Conservation (phyloP, 2,797 vertebrate genomes). For the Pterois miles region DNA sequence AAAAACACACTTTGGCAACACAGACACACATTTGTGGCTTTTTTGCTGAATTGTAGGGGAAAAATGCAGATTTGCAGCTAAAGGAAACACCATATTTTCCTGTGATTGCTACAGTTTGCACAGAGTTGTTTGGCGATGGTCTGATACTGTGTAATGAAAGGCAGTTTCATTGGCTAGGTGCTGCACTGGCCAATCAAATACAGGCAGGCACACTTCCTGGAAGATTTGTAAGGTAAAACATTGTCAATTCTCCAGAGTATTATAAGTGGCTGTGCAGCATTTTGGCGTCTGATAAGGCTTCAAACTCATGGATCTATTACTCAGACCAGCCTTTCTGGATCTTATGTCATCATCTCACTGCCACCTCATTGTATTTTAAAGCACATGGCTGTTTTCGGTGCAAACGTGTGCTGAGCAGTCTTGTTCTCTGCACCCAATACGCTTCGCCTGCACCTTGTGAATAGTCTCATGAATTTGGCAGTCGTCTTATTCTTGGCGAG, state of each 20-base stretch:
- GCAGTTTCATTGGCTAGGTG: neutral
- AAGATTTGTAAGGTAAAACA: neutral
- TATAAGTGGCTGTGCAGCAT: neutral
- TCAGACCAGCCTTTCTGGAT: neutral
- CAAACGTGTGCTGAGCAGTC: conserved; percentile 7
- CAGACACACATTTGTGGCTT: neutral
- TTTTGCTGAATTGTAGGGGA: neutral
- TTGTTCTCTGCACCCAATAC: neutral
- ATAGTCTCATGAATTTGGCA: conserved; percentile 3
- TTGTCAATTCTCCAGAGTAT: neutral
- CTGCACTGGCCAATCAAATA: neutral
- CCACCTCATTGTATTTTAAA: neutral
- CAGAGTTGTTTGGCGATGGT: neutral
- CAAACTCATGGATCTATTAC: neutral
- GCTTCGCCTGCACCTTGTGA: conserved; percentile 14
- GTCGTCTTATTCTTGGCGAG: neutral
- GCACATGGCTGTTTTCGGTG: neutral
- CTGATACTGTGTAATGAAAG: neutral
- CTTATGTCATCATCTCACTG: neutral
- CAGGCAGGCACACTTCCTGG: neutral
- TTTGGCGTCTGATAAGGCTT: neutral
- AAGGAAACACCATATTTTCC: neutral
- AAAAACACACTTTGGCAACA: too few species aligned
- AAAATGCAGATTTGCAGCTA: neutral
- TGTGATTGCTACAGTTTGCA: neutral